phyloP scores from a whole-genome alignment of 2,888 invertebrate genomes.

The Monopis laevigella region DNA sequence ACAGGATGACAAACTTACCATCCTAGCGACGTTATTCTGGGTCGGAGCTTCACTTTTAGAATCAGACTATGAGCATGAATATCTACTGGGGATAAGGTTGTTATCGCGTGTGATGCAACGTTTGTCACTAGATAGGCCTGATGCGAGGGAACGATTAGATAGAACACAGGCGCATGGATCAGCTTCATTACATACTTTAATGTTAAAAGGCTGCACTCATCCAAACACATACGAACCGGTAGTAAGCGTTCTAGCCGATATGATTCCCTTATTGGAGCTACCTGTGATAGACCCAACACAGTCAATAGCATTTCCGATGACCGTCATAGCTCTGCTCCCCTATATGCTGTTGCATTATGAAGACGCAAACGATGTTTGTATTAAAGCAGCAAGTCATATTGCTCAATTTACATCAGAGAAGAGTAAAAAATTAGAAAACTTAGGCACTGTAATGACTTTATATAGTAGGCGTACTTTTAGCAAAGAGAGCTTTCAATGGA shows the following conservation, averaged over 20 bases:
- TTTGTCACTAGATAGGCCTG: slow-evolving; percentile 90
- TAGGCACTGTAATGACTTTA: slow-evolving; percentile 97
- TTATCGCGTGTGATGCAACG: slow-evolving; percentile 89
- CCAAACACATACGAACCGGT: slow-evolving; percentile 94
- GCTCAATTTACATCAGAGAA: slow-evolving; percentile 94
- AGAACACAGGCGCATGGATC: slow-evolving; percentile 86
- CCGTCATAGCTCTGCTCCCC: slow-evolving; percentile 94
- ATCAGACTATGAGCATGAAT: slow-evolving; percentile 99
- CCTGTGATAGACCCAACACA: slow-evolving; percentile 97
- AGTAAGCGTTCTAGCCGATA: slow-evolving; percentile 87
- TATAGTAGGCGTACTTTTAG: slow-evolving; percentile 97
- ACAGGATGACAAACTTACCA: slow-evolving; percentile 91
- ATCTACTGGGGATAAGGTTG: slow-evolving; percentile 88
- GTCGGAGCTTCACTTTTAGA: slow-evolving; percentile 95
- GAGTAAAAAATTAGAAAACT: slow-evolving; percentile 92
- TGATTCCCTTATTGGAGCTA: slow-evolving; percentile 86
- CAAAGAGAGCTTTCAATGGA: slow-evolving; percentile 99
- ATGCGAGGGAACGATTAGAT: slow-evolving; percentile 94
- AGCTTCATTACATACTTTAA: slow-evolving; percentile 91
- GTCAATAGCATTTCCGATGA: slow-evolving; percentile 93
- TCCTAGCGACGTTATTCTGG: slow-evolving; percentile 97
- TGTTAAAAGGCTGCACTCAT: slow-evolving; percentile 96
- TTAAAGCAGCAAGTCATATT: slow-evolving; percentile 94
- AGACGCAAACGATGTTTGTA: slow-evolving; percentile 93
- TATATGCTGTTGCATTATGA: slow-evolving; percentile 97